phyloP scores from a whole-genome alignment of 2,888 invertebrate genomes.

The Mongoloraphidia duomilia region DNA sequence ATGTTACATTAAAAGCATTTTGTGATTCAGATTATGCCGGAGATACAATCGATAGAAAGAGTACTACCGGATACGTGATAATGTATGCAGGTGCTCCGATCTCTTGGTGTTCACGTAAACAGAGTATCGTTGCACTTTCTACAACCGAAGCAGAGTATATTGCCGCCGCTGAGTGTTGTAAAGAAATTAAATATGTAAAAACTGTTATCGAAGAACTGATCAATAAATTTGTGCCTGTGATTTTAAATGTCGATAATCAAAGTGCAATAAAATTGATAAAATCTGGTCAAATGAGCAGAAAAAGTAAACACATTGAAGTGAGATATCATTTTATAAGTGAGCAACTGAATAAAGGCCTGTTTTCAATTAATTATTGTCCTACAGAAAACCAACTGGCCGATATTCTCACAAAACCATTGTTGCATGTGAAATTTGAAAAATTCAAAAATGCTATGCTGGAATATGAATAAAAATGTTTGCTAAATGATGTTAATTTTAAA shows the following conservation, averaged over 20 bases:
- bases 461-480: no score
- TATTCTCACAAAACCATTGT: constrained; percentile 10
- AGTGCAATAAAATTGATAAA: constrained; percentile 6
- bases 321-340: constrained; percentile 8
- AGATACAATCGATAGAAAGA: constrained; percentile 7
- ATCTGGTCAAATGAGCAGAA: constrained; percentile 4
- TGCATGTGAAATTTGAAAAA: constrained; percentile 3
- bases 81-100: constrained; percentile 9
- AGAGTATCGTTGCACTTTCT: constrained; percentile 12
- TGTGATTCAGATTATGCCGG: background rate
- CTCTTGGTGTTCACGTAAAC: constrained; percentile 11
- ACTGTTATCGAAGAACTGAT: constrained; percentile 9
- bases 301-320: constrained; percentile 11
- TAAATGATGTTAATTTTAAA: no score
- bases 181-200: constrained; percentile 12
- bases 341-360: constrained; percentile 2
- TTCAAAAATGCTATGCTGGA: background rate
- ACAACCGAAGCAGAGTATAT: constrained; percentile 16
- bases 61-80: constrained; percentile 6
- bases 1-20: background rate
- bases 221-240: background rate
- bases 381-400: constrained; percentile 11
- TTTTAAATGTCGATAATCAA: background rate
- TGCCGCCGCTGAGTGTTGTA: constrained; percentile 13
- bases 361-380: constrained; percentile 7